Evolutionary conservation across 2,888 invertebrate genomes (phyloP).

Genomic region (Cremastinae sp.): DNA sequence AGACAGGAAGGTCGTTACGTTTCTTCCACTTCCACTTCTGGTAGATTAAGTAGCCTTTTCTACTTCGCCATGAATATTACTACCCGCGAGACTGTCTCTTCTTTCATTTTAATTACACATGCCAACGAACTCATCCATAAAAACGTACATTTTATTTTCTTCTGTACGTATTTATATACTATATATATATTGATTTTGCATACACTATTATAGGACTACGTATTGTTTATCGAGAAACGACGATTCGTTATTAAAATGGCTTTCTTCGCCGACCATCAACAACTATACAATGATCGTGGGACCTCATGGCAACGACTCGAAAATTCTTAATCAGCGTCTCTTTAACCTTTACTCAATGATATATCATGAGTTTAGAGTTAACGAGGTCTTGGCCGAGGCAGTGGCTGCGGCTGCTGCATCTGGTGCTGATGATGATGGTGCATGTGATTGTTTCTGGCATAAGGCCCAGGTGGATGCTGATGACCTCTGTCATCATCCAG

Average conservation of each 20-base stretch:
- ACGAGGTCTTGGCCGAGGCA: slow-evolving; percentile 78
- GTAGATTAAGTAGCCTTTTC: slow-evolving; percentile 28
- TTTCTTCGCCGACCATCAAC: slow-evolving; percentile 49
- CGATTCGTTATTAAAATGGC: slow-evolving; percentile 51
- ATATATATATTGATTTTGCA: slow-evolving; percentile 20
- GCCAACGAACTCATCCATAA: slow-evolving; percentile 48
- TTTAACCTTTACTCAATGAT: too few relatives aligned
- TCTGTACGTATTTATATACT: neutral
- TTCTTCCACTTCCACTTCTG: slow-evolving; percentile 26
- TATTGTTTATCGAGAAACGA: slow-evolving; percentile 21
- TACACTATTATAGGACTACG: slow-evolving; percentile 4
- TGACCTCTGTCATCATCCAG: slow-evolving; percentile 89
- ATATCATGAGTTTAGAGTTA: slow-evolving; percentile 58
- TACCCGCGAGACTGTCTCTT: slow-evolving; percentile 26
- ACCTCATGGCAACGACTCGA: slow-evolving; percentile 50
- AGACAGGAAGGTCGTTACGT: slow-evolving; percentile 58
- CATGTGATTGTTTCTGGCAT: slow-evolving; percentile 78
- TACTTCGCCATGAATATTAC: slow-evolving; percentile 32
- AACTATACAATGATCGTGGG: slow-evolving; percentile 39
- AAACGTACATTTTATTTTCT: neutral
- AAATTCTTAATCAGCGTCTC: slow-evolving; percentile 4
- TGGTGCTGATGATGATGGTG: slow-evolving; percentile 67
- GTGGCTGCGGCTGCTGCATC: slow-evolving; percentile 74
- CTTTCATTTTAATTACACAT: slow-evolving; percentile 40
- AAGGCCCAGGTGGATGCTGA: slow-evolving; percentile 84